phyloP scores from a whole-genome alignment of 2,797 vertebrate species.

The Acrossocheilus fasciatus region DNA sequence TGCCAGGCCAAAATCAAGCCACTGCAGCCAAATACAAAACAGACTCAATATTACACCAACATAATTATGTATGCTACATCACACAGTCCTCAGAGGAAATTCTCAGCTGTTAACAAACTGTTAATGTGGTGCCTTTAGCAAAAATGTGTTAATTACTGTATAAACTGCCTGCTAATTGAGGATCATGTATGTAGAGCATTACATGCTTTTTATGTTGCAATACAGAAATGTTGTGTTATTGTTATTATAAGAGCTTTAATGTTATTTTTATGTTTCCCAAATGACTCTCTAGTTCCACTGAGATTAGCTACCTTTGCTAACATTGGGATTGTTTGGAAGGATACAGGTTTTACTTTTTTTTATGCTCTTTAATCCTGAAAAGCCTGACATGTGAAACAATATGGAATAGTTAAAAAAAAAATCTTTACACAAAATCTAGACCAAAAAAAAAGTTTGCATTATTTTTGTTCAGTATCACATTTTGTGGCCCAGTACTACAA shows the following conservation, averaged over 20 bases:
- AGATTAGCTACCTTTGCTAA: background rate
- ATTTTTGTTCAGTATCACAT: too few species aligned
- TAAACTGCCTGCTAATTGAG: background rate
- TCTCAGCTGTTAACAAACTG: background rate
- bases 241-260: background rate
- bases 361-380: too few species aligned
- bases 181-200: background rate
- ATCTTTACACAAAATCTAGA: too few species aligned
- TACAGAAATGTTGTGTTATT: background rate
- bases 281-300: background rate
- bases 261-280: background rate
- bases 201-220: background rate
- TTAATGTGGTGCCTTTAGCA: background rate
- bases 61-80: background rate
- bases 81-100: background rate
- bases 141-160: background rate
- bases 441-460: too few species aligned
- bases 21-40: background rate
- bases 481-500: background rate
- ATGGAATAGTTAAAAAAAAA: too few species aligned
- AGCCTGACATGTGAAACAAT: too few species aligned
- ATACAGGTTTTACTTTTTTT: too few species aligned
- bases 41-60: background rate
- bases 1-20: background rate
- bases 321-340: background rate